Base-by-base conservation (phyloP, 2,888 invertebrate genomes). In the Torymus auratus region DNA sequence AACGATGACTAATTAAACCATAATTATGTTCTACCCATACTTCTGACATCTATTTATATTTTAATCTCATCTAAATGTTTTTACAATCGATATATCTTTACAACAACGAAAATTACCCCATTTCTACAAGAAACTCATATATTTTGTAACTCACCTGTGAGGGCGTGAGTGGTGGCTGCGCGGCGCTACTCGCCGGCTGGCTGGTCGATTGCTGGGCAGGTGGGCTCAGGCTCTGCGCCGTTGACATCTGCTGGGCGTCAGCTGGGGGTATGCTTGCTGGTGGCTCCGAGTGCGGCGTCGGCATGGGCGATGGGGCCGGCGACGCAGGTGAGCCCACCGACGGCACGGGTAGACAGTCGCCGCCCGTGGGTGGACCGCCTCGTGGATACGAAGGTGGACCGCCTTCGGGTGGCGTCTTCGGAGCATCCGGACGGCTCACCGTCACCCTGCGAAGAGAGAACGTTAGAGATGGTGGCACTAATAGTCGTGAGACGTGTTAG, bases 201-300 rank as follows among this genome's bases (percentile, higher is more conserved):
- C 73, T 79, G 13, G 41, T 62, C 50, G 79, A 50, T 3, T 71
- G 72, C 52, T 79, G 76, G 13, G 93, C 93, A 86, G 95, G 95
- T 56, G 96, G 96, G 82, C 95, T 95, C 28, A 56, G 64, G 23
- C 70, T 15, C 52, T 41, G 41, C 7, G 64, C 53, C 3, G 75
- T 12, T 5, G 56, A 17, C n/a, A 11, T 14, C 41, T 64, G 69
- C 41, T 75, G 77, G 58, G 52, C 23, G 15, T 77, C 80, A 28
- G 62, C 17, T 0, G 82, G 82, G 4, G 82, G 82, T 68, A 81
- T 74, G 28, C 80, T 80, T 14, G 94, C 94, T 12, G 94, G 94
- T 83, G 94, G 87, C 87, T 95, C 95, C 83, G 95, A 95, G 87
- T 93, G 93, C 52, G 94, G 93, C 85, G 95, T 94, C 76, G 95